Base-by-base conservation (phyloP, 2,797 vertebrate species). In the Takifugu ocellatus region DNA sequence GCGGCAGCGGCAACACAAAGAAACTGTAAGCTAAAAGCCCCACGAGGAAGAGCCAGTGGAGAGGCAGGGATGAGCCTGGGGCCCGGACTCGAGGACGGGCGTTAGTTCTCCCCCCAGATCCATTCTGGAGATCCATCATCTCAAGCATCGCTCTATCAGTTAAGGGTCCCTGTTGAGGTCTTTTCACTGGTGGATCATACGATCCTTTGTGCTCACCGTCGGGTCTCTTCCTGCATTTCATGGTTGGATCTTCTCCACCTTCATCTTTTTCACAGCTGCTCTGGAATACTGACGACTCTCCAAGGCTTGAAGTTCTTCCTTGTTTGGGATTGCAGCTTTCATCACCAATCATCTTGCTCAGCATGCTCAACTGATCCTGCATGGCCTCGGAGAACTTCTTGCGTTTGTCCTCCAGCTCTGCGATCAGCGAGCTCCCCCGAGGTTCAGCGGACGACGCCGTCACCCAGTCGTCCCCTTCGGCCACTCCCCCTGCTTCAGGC, bases 261-360 rank as follows among this genome's bases (percentile, higher is more conserved):
- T 31, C 54, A 25, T 73, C 84, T 56, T 3, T 71, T 17, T 74
- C 79, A 62, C 46, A 61, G 59, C 54, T 57, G 24, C 73, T 57
- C 15, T 79, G 66, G 7, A 58, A 67, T 39, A 59, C 53, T 0
- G 72, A 61, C 1, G 75, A 73, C 54, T 90, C 86, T 66, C 74
- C 79, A 5, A 46, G 73, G 42, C 1, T 70, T 63, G 52, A 69
- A 5, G 48, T 59, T 78, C 84, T 67, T 11, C 79, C 87, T 0
- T 69, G 74, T 63, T 91, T 91, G 21, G 88, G 59, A 11, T 57
- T 65, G 9, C 80, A 68, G 61, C 81, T 87, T 53, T 94, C 93
- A 1, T 95, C 94, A 0, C 92, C 90, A 77, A 94, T 94, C 7
- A 94, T 93, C 71, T 93, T 93, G 75, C 92, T 94, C 7, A 95